Percentiles rank a stretch among this genome's conserved stretches.
Conservation (phyloP, 2,888 invertebrate species). For the Torymus aiolomorphi region DNA sequence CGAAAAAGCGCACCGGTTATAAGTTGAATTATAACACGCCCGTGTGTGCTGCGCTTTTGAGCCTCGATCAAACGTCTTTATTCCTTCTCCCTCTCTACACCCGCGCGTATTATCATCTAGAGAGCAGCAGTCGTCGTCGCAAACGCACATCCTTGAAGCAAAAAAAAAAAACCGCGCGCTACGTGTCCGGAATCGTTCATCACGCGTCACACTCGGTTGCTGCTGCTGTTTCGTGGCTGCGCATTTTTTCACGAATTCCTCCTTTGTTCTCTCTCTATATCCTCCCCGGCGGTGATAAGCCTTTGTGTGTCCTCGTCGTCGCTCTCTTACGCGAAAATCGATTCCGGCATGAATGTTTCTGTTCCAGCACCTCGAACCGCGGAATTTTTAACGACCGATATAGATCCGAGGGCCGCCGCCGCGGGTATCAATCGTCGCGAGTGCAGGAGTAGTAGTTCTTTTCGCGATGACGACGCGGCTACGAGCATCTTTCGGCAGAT, state of each 20-base stretch:
- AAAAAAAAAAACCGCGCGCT: not conserved
- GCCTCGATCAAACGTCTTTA: slow-evolving; percentile 49
- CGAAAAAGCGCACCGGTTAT: slow-evolving; percentile 58
- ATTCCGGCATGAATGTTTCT: too few species aligned
- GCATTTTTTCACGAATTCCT: slow-evolving; percentile 2
- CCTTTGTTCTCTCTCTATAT: not conserved
- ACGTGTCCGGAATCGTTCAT: slow-evolving; percentile 32
- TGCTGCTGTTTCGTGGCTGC: not conserved
- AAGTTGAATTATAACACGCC: slow-evolving; percentile 35
- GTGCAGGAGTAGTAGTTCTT: too few species aligned
- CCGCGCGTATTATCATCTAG: slow-evolving; percentile 11
- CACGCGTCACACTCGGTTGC: not conserved
- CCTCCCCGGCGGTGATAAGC: too few species aligned
- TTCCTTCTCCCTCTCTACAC: not conserved
- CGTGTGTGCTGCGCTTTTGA: slow-evolving; percentile 23
- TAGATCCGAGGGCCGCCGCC: too few species aligned
- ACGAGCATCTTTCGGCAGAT: too few species aligned
- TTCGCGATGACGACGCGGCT: too few species aligned
- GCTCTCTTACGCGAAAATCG: too few species aligned
- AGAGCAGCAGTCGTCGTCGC: too few species aligned
- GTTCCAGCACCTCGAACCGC: too few species aligned
- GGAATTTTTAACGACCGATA: too few species aligned
- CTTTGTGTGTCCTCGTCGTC: too few species aligned
- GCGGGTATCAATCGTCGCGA: too few species aligned
- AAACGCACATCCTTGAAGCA: slow-evolving; percentile 20